A percentile compares a stretch with the other conserved stretches of the same genome.
Evolutionary conservation across 2,888 invertebrate genomes (phyloP).

Genomic region (Polydrusus tereticollis): DNA sequence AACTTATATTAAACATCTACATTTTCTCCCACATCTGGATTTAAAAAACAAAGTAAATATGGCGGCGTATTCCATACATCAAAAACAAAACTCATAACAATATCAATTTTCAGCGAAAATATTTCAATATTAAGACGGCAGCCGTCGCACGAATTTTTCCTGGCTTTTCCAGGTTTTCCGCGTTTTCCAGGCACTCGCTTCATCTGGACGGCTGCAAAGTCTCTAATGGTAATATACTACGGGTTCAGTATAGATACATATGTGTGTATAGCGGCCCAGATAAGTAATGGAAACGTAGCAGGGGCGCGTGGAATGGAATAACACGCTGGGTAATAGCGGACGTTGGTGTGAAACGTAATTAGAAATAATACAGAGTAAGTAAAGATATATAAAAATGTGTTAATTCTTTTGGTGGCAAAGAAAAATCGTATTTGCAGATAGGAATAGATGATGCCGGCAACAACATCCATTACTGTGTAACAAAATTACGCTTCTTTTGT

Average conservation of each 20-base stretch:
- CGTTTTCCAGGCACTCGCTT: slow-evolving; percentile 50
- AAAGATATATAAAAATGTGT: slow-evolving; percentile 25
- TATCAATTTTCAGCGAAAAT: slow-evolving; percentile 61
- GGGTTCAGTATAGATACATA: slow-evolving; percentile 63
- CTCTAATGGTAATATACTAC: slow-evolving; percentile 67
- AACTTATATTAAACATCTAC: too few species aligned
- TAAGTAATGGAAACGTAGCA: not conserved
- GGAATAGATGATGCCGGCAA: not conserved
- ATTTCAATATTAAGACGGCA: slow-evolving; percentile 60
- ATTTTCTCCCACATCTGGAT: slow-evolving; percentile 2
- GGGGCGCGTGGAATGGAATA: not conserved
- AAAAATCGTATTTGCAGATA: slow-evolving; percentile 5
- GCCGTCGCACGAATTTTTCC: slow-evolving; percentile 34
- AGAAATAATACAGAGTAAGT: slow-evolving; percentile 66
- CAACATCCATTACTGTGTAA: too few species aligned
- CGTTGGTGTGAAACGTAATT: slow-evolving; percentile 61
- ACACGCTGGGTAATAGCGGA: not conserved
- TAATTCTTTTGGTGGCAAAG: slow-evolving; percentile 5
- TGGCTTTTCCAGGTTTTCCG: slow-evolving; percentile 31
- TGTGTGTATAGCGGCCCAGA: slow-evolving; percentile 59
- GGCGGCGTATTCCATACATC: slow-evolving; percentile 38
- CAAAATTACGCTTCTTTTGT: too few species aligned
- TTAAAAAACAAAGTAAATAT: slow-evolving; percentile 15
- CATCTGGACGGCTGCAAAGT: slow-evolving; percentile 57
- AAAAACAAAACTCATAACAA: slow-evolving; percentile 58